Percentiles rank a stretch among this genome's conserved stretches.
Evolutionary conservation across 2,113 vertebrate species (phyloP).

Genomic region (human (Homo sapiens)): GRCh38 chr5:172271501-172272000

Average conservation of each 20-base stretch:
- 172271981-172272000: constrained; percentile 8
- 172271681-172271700: constrained; percentile 25
- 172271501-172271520: neutral
- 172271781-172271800: neutral
- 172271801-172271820: neutral
- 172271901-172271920: neutral
- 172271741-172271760: neutral
- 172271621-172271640: constrained; percentile 19
- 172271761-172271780: neutral
- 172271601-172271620: neutral
- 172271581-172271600: neutral
- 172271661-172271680: constrained; percentile 38
- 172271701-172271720: constrained; percentile 29
- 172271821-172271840: constrained; percentile 1
- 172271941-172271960: neutral
- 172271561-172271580: constrained; percentile 18
- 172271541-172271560: neutral
- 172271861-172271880: neutral
- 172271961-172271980: constrained; percentile 21
- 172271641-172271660: neutral
- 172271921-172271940: constrained; percentile 39
- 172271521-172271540: neutral
- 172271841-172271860: neutral
- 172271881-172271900: neutral
- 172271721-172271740: neutral